phyloP scores from a whole-genome alignment of 2,113 vertebrate species.

The Labrus mixtus region DNA sequence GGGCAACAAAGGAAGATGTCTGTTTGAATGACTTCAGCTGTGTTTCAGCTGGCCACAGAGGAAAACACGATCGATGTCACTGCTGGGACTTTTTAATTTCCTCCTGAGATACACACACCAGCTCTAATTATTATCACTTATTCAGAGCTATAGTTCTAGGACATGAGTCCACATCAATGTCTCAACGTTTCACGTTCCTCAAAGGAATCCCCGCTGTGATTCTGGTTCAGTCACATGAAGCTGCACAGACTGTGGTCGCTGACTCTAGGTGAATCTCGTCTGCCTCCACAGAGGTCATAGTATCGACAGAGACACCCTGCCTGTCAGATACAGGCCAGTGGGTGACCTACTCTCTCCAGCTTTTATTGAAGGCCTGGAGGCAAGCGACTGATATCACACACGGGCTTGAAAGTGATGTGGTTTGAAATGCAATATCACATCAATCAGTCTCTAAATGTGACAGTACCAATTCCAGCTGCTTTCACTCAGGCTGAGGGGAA shows the following conservation, averaged over 20 bases:
- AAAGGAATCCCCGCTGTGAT: slow-evolving; percentile 35
- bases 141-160: slow-evolving; percentile 48
- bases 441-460: slow-evolving; percentile 66
- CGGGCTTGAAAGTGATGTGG: slow-evolving; percentile 59
- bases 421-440: slow-evolving; percentile 64
- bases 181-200: slow-evolving; percentile 18
- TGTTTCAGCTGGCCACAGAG: slow-evolving; percentile 62
- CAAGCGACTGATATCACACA: slow-evolving; percentile 55
- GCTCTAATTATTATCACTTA: slow-evolving; percentile 70
- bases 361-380: slow-evolving; percentile 71
- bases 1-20: slow-evolving; percentile 63
- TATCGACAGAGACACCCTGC: slow-evolving; percentile 66
- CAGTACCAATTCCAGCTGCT: slow-evolving; percentile 55
- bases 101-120: slow-evolving; percentile 57
- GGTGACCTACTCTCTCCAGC: slow-evolving; percentile 61
- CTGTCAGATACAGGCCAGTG: slow-evolving; percentile 64
- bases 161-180: slow-evolving; percentile 45
- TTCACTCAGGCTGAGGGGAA: slow-evolving; percentile 45
- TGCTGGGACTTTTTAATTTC: slow-evolving; percentile 68
- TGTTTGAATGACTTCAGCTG: slow-evolving; percentile 30
- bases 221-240: slow-evolving; percentile 25
- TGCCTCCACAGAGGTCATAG: slow-evolving; percentile 56
- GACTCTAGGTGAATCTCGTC: slow-evolving; percentile 47
- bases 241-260: slow-evolving; percentile 14
- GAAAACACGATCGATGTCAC: slow-evolving; percentile 69